These are phyloP conservation scores for Acridotheres tristis DNA, from an alignment of 2,797 vertebrate genomes.

Conservation along the genomic window DNA sequence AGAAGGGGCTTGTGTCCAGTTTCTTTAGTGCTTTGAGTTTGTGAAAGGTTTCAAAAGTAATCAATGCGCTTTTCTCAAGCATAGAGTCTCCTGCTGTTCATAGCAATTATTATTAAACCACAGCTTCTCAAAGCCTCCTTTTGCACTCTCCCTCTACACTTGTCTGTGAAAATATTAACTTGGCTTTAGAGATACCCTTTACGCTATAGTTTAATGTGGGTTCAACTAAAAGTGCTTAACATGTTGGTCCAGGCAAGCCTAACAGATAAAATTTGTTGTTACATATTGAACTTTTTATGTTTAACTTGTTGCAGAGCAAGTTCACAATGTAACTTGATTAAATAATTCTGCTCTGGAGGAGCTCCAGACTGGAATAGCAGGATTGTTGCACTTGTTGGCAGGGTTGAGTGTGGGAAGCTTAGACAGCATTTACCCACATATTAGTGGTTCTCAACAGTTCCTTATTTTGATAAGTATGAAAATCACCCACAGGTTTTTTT, in stretches of 20 bases:
- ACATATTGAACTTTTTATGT: conserved; percentile 51
- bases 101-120: not conserved
- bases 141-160: accelerated
- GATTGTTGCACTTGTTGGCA: conserved; percentile 48
- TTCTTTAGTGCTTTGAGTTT: not conserved
- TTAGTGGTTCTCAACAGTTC: conserved; percentile 59
- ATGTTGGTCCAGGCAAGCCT: not conserved
- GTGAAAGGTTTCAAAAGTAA: not conserved
- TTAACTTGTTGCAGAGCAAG: conserved; percentile 39
- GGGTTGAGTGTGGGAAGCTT: conserved; percentile 66
- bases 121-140: not conserved
- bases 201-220: not conserved
- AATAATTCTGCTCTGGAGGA: conserved; percentile 36
- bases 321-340: conserved; percentile 29
- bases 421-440: conserved; percentile 58
- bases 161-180: not conserved
- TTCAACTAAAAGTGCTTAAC: not conserved
- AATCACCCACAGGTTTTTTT: conserved; percentile 25
- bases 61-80: not conserved
- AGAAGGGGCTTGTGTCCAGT: not conserved
- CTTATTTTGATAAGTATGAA: conserved; percentile 70
- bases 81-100: not conserved
- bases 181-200: not conserved
- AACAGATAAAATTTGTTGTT: conserved; percentile 20
- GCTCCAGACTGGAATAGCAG: conserved; percentile 60